Evolutionary conservation across 2,888 invertebrate genomes (phyloP).

Genomic region (Pegoplata infirma): DNA sequence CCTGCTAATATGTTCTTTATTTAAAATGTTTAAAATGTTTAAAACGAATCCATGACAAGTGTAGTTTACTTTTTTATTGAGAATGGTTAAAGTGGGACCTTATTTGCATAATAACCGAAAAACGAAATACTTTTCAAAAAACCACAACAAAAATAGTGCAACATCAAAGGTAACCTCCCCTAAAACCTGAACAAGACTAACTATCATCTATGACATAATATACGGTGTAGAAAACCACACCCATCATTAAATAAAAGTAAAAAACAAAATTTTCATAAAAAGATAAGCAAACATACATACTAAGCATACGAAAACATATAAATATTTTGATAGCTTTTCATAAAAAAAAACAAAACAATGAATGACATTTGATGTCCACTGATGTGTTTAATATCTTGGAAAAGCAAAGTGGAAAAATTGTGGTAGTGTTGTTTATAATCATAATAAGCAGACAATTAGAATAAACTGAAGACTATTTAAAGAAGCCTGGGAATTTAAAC

Average conservation of each 20-base stretch:
- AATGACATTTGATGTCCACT: conserved; percentile 39
- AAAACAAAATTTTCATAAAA: conserved; percentile 32
- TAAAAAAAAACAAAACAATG: conserved; percentile 29
- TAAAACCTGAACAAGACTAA: conserved; percentile 31
- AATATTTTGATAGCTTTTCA: conserved; percentile 64
- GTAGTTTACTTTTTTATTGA: neutral
- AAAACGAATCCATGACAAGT: conserved; percentile 41
- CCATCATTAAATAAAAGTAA: conserved; percentile 30
- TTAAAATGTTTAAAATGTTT: conserved; percentile 26
- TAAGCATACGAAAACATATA: conserved; percentile 57
- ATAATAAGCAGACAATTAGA: conserved; percentile 60
- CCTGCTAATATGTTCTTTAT: conserved; percentile 32
- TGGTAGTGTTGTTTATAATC: conserved; percentile 29
- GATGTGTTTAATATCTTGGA: conserved; percentile 21
- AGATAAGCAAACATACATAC: conserved; percentile 27
- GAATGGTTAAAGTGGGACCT: conserved; percentile 50
- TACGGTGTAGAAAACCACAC: conserved; percentile 42
- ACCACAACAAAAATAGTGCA: conserved; percentile 45
- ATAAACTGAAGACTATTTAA: conserved; percentile 48
- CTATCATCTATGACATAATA: conserved; percentile 3
- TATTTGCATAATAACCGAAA: conserved; percentile 61
- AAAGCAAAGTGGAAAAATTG: conserved; percentile 4
- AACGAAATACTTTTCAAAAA: conserved; percentile 38
- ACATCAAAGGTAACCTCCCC: conserved; percentile 59
- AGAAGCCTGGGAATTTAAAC: conserved; percentile 56